A percentile compares a stretch with the other conserved stretches of the same genome.
Evolutionary conservation across 2,888 invertebrate genomes (phyloP).

Genomic region (Dicyrtoma fusca): DNA sequence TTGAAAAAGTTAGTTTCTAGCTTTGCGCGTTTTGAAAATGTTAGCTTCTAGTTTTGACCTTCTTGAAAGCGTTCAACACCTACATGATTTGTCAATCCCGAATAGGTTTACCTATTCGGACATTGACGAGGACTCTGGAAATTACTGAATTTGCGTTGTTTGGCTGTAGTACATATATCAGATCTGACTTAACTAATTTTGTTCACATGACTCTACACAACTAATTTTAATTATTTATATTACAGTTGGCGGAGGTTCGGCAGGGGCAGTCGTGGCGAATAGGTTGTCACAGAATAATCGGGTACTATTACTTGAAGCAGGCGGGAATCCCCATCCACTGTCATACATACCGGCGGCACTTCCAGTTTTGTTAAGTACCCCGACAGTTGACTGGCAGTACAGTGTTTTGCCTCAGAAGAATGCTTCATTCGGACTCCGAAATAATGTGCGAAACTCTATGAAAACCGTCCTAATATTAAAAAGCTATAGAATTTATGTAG

Average conservation of each 20-base stretch:
- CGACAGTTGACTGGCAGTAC: neutral
- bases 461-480: neutral
- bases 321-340: neutral
- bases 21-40: too few relatives aligned
- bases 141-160: too few relatives aligned
- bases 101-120: too few relatives aligned
- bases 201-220: too few relatives aligned
- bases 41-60: too few relatives aligned
- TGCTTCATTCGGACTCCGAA: neutral
- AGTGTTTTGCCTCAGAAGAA: neutral
- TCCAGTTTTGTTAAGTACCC: neutral
- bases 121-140: too few relatives aligned
- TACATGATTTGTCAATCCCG: too few relatives aligned
- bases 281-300: neutral
- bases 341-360: neutral
- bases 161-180: too few relatives aligned
- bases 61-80: too few relatives aligned
- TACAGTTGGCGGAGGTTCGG: neutral
- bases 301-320: neutral
- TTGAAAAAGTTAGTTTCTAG: too few relatives aligned
- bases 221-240: too few relatives aligned
- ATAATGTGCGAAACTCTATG: neutral
- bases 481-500: neutral
- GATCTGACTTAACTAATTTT: too few relatives aligned
- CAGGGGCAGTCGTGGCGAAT: conserved; percentile 1